phyloP scores from a whole-genome alignment of 2,113 vertebrate genomes.

The Barnardius zonarius region DNA sequence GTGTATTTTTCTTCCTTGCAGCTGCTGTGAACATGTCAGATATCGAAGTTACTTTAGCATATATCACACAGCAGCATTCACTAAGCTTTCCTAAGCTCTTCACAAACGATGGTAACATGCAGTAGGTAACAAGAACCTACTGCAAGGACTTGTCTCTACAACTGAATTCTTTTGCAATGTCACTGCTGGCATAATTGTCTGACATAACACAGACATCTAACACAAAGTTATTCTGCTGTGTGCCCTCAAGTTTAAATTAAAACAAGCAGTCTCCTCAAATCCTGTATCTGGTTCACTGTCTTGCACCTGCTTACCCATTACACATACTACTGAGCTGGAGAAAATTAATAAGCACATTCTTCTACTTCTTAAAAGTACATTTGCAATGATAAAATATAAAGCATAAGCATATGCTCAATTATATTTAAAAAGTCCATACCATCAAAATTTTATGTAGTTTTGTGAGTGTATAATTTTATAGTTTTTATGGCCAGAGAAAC shows the following conservation, averaged over 20 bases:
- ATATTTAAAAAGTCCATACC: neutral
- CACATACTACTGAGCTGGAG: neutral
- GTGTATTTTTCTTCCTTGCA: neutral
- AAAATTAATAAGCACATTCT: neutral
- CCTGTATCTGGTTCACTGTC: neutral
- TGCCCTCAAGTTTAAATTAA: neutral
- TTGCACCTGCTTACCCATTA: neutral
- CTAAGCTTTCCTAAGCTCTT: neutral
- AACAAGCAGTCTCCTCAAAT: neutral
- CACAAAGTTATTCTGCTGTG: neutral
- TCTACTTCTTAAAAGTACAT: neutral
- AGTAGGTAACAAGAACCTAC: neutral
- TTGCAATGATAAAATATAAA: neutral
- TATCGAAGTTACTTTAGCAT: neutral
- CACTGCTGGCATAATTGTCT: neutral
- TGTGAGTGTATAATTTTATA: neutral
- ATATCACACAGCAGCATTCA: neutral
- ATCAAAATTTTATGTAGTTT: neutral
- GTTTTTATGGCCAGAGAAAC: neutral
- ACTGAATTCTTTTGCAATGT: neutral
- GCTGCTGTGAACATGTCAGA: neutral
- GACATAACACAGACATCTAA: neutral
- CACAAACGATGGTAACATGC: neutral
- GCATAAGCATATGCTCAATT: neutral
- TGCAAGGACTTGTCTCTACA: neutral